Conservation (phyloP, 2,888 invertebrate genomes). For the Diarsia mendica region DNA sequence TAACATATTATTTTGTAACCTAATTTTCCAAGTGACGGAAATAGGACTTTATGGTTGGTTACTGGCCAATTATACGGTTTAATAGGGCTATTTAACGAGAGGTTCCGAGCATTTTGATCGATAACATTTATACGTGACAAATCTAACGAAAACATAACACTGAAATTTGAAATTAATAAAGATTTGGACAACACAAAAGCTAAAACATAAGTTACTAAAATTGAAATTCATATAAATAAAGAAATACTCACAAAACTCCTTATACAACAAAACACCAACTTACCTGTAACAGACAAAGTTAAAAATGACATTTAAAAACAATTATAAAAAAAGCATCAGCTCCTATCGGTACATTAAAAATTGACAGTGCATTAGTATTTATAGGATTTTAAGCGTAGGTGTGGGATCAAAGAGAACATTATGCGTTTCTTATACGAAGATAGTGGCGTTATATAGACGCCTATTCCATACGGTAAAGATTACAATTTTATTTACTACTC, state of each 20-base stretch:
- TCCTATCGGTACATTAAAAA: conserved; percentile 86
- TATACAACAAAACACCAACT: conserved; percentile 52
- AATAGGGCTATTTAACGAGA: conserved; percentile 2
- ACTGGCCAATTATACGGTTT: not conserved
- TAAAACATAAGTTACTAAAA: not conserved
- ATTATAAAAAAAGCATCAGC: conserved; percentile 64
- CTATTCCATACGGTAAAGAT: conserved; percentile 86
- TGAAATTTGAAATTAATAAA: not conserved
- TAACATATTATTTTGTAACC: conserved; percentile 35
- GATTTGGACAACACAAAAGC: not conserved
- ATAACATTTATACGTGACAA: not conserved
- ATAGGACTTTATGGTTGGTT: not conserved
- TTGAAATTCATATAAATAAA: not conserved
- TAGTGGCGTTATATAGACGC: conserved; percentile 89
- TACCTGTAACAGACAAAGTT: conserved; percentile 79
- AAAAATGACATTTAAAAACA: conserved; percentile 72
- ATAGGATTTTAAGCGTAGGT: conserved; percentile 82
- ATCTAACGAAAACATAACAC: not conserved
- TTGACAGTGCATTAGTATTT: conserved; percentile 89
- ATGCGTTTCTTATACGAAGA: conserved; percentile 85
- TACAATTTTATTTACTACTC: conserved; percentile 89
- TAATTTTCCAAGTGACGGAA: conserved; percentile 12
- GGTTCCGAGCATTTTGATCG: not conserved
- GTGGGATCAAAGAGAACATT: conserved; percentile 87
- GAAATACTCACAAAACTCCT: conserved; percentile 54